Evolutionary conservation across 2,797 vertebrate genomes (phyloP).

Genomic region (Halcyon leucocephala): DNA sequence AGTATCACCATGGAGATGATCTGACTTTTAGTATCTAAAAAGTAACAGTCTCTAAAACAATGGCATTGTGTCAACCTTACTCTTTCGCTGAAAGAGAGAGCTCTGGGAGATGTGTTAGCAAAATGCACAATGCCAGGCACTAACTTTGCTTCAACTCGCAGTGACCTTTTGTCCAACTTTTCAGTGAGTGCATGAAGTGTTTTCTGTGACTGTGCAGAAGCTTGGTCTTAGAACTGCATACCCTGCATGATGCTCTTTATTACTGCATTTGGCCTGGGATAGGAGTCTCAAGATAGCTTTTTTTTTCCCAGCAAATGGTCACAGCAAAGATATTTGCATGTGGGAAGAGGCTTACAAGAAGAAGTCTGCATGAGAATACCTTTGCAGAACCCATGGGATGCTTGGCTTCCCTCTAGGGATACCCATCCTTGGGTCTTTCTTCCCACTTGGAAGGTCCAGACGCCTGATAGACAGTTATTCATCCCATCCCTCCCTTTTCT

Average conservation of each 20-base stretch:
- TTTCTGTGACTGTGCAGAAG: neutral
- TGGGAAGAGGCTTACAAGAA: neutral
- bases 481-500: neutral
- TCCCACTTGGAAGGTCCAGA: neutral
- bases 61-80: slow-evolving; percentile 1
- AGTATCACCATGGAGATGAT: slow-evolving; percentile 25
- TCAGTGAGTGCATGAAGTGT: neutral
- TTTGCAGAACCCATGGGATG: neutral
- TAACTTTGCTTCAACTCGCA: neutral
- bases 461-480: neutral
- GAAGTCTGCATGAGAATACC: neutral
- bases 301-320: neutral
- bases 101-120: neutral
- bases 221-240: neutral
- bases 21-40: slow-evolving; percentile 19
- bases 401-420: neutral
- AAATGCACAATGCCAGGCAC: neutral
- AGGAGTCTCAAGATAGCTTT: neutral
- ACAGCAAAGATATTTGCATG: neutral
- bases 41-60: neutral
- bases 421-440: neutral
- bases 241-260: neutral
- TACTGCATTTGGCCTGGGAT: neutral
- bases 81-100: neutral
- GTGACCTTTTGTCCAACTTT: neutral